phyloP scores from a whole-genome alignment of 2,797 vertebrate species.

The Rhinoraja longicauda region DNA sequence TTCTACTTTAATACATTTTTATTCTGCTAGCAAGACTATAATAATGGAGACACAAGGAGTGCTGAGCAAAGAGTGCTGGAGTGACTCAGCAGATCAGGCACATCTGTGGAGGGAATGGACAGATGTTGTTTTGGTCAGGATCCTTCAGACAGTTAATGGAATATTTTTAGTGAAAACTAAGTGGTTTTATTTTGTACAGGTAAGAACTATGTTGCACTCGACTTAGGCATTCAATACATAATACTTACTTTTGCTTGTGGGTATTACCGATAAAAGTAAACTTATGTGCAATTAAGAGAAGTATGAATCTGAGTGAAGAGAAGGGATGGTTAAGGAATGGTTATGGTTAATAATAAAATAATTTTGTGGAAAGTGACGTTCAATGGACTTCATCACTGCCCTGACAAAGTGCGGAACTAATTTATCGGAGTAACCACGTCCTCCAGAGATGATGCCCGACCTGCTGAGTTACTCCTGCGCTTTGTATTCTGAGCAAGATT shows the following conservation, averaged over 20 bases:
- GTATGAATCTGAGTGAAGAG: background rate
- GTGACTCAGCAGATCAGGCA: too few species aligned
- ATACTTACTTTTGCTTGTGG: too few species aligned
- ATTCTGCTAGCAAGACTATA: conserved; percentile 24
- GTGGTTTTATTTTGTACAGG: background rate
- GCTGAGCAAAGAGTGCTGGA: too few species aligned
- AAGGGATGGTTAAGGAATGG: too few species aligned
- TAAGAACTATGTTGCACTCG: background rate
- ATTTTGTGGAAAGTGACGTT: background rate
- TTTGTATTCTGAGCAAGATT: too few species aligned
- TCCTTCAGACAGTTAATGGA: background rate
- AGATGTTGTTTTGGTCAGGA: too few species aligned
- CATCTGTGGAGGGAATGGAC: too few species aligned
- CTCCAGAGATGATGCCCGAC: too few species aligned
- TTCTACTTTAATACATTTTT: background rate
- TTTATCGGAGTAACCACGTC: too few species aligned
- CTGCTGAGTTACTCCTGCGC: too few species aligned
- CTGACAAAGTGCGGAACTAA: background rate
- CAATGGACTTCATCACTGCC: background rate
- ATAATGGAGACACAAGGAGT: too few species aligned
- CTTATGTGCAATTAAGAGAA: background rate
- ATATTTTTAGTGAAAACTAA: background rate
- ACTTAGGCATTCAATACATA: background rate
- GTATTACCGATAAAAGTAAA: background rate
- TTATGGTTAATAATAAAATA: background rate